phyloP scores from a whole-genome alignment of 2,113 vertebrate species.

The Microcebus murinus region DNA sequence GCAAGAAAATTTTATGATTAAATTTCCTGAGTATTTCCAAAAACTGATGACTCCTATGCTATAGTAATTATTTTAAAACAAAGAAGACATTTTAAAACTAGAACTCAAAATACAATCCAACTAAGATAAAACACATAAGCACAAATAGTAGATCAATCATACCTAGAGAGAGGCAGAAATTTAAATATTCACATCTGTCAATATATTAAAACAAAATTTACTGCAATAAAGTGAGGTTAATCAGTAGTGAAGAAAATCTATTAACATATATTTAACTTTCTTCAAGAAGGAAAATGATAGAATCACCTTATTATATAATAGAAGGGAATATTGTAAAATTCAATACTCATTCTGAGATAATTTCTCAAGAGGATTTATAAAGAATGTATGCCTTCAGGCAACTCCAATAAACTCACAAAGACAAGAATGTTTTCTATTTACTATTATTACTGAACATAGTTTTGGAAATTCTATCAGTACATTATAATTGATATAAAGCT shows the following conservation, averaged over 20 bases:
- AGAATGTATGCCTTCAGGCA: not conserved
- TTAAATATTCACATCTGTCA: not conserved
- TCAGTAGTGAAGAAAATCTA: conserved; percentile 24
- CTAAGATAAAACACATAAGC: not conserved
- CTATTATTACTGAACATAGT: not conserved
- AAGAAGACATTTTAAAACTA: not conserved
- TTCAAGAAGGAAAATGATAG: conserved; percentile 33
- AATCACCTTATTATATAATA: conserved; percentile 17
- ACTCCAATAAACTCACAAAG: conserved; percentile 39
- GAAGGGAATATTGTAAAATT: conserved; percentile 35
- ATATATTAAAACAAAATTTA: conserved; percentile 20
- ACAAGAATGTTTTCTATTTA: not conserved
- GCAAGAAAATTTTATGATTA: not conserved
- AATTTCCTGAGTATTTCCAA: conserved; percentile 28
- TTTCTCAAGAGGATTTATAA: conserved; percentile 54
- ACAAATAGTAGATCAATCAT: not conserved
- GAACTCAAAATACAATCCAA: not conserved
- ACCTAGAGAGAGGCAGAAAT: not conserved
- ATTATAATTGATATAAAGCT: not conserved
- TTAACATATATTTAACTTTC: conserved; percentile 11
- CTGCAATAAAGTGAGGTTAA: conserved; percentile 43
- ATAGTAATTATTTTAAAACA: not conserved
- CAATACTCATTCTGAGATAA: conserved; percentile 32
- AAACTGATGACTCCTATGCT: not conserved
- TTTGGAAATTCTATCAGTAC: not conserved